Evolutionary conservation across 2,888 invertebrate genomes (phyloP).

Genomic region (Fabriciana adippe): DNA sequence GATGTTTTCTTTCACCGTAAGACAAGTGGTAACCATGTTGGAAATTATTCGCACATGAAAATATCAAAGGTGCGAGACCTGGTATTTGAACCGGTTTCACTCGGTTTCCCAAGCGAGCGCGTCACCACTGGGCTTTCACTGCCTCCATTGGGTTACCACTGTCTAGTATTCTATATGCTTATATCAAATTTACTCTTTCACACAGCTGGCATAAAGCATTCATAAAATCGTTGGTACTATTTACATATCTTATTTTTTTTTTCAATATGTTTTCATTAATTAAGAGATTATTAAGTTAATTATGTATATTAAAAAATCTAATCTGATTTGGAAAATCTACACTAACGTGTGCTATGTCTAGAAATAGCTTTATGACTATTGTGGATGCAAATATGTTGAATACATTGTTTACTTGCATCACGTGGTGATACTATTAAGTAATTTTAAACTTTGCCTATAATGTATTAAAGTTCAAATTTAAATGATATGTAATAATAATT

Average conservation of each 20-base stretch:
- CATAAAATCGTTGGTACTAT: too few relatives aligned
- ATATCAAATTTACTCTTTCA: too few relatives aligned
- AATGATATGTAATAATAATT: slow-evolving; percentile 29
- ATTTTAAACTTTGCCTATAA: slow-evolving; percentile 6
- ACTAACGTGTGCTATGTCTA: slow-evolving; percentile 11
- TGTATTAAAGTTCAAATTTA: slow-evolving; percentile 21
- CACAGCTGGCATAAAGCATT: too few relatives aligned
- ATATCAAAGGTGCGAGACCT: too few relatives aligned
- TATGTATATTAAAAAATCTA: neutral
- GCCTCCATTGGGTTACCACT: too few relatives aligned
- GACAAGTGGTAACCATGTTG: too few relatives aligned
- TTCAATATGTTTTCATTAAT: neutral
- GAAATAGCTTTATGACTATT: slow-evolving; percentile 32
- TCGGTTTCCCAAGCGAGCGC: too few relatives aligned
- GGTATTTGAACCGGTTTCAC: too few relatives aligned
- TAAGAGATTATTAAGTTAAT: neutral
- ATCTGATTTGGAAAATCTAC: slow-evolving; percentile 14
- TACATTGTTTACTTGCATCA: slow-evolving; percentile 39
- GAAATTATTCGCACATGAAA: too few relatives aligned
- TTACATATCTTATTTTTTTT: neutral
- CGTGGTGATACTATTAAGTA: slow-evolving; percentile 3
- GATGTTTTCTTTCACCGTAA: too few relatives aligned
- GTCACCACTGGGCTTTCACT: too few relatives aligned
- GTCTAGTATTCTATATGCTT: too few relatives aligned
- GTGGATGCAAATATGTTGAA: slow-evolving; percentile 39